Evolutionary conservation across 2,797 vertebrate genomes (phyloP), one percentile per base, ranked within the genome.

Genomic region (Rhynchotus rufescens): DNA sequence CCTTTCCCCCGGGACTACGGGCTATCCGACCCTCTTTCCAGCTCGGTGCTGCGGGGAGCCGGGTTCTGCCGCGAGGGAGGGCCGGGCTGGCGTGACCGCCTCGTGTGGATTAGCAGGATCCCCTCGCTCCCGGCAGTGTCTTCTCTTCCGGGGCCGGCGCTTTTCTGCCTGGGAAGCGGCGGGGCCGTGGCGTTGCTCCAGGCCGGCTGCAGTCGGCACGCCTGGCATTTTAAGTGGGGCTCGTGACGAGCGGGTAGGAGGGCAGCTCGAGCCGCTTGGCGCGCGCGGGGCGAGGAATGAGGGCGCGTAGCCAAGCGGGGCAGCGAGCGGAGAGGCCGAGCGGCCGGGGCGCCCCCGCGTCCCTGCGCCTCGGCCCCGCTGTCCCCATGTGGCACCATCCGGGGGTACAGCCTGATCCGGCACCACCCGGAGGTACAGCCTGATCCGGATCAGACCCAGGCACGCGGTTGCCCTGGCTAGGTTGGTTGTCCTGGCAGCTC

Each of bases 11-110:
- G 54, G 89, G 81, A 72, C 28, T 2, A 4, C 78, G 75, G 49
- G 15, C 71, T 92, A 76, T 83, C 85, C 54, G 73, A 91, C 78
- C 49, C 28, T 86, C 71, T 19, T 88, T 74, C 40, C 38, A 69
- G 19, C 14, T 26, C 13, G 26, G 34, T 52, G 67, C 34, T 22
- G 47, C 9, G 17, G 45, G 38, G 67, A 38, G 67, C 67, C 22
- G 34, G 26, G 9, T 22, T 52, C 26, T 74, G 30, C 83, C 80
- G 36, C 1, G 3, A 73, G 28, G 69, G 25, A 10, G 26, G 15
- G 15, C 51, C 26, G 51, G 57, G 15, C 57, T 93, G 73, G 36
- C 36, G 36, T 36, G 36, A 36, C 36, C 9, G 42, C 16, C 1
- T 73, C 89, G 80, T 81, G 26, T 64, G 52, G 51, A 44, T 90